Evolutionary conservation across 2,888 invertebrate genomes (phyloP).

Genomic region (Brachyptera putata): DNA sequence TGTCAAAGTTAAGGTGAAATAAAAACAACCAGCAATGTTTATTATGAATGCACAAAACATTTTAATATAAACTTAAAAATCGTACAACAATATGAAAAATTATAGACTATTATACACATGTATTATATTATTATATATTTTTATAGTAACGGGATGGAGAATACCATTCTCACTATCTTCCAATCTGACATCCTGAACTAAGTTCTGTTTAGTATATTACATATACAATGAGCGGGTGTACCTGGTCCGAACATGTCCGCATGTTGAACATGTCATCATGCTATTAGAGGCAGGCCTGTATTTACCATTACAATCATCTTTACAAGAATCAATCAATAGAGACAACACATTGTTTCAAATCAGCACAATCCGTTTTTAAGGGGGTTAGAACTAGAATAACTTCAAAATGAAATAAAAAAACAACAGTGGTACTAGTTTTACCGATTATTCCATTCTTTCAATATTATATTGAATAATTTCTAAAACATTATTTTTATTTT

Average conservation of each 20-base stretch:
- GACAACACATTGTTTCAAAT: not conserved
- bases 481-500: conserved; percentile 23
- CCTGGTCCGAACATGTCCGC: too few species aligned
- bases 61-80: conserved; percentile 85
- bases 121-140: conserved; percentile 40
- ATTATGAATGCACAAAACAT: conserved; percentile 71
- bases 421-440: conserved; percentile 1
- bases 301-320: too few species aligned
- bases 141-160: conserved; percentile 64
- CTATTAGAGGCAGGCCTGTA: not conserved
- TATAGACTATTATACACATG: conserved; percentile 69
- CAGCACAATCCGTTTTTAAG: not conserved
- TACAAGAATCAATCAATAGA: conserved; percentile 9
- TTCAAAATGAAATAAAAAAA: not conserved
- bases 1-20: too few species aligned
- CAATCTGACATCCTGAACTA: conserved; percentile 29
- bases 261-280: too few species aligned
- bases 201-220: too few species aligned
- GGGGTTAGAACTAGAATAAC: not conserved
- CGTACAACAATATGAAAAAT: conserved; percentile 84
- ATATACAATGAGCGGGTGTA: too few species aligned
- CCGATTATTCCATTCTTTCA: not conserved
- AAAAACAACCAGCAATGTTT: conserved; percentile 26
- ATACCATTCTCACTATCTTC: conserved; percentile 59
- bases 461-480: conserved; percentile 21